Conservation (phyloP, 1,140 invertebrate species). For the Fopius arisanus region DNA sequence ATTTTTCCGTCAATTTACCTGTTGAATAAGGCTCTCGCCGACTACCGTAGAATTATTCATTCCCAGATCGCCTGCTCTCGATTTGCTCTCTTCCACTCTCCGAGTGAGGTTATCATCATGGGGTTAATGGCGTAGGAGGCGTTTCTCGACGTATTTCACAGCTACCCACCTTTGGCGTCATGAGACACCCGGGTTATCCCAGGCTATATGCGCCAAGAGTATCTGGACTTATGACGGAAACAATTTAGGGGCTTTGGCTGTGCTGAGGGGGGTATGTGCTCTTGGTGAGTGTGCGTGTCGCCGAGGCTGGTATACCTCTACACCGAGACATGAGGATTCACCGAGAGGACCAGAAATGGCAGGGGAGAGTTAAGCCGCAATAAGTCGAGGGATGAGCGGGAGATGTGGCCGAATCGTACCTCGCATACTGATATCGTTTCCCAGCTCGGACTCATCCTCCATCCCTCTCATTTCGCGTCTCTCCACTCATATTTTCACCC, state of each 20-base stretch:
- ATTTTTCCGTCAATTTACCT: constrained; percentile 16
- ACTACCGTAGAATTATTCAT: constrained; percentile 2
- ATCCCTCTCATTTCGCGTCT: neutral
- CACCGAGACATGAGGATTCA: constrained; percentile 35
- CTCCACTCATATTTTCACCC: neutral
- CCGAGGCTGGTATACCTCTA: neutral
- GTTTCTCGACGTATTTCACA: constrained; percentile 46
- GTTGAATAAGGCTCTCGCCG: neutral
- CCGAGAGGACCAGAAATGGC: constrained; percentile 40
- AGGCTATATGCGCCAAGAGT: constrained; percentile 59
- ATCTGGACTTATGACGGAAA: constrained; percentile 66
- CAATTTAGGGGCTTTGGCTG: constrained; percentile 64
- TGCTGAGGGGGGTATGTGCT: constrained; percentile 43
- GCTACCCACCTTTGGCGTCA: constrained; percentile 39
- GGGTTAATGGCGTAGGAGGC: constrained; percentile 52
- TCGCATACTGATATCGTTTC: constrained; percentile 64
- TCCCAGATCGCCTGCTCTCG: constrained; percentile 14
- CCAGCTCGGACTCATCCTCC: constrained; percentile 16
- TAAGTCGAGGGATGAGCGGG: constrained; percentile 65
- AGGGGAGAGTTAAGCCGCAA: constrained; percentile 61
- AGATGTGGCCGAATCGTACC: constrained; percentile 64
- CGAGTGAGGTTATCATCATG: constrained; percentile 43
- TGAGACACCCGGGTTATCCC: constrained; percentile 54
- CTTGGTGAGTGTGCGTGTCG: constrained; percentile 23
- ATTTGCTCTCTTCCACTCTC: constrained; percentile 21